phyloP scores from a whole-genome alignment of 1,140 invertebrate species.

The Diorhabda elongata region DNA sequence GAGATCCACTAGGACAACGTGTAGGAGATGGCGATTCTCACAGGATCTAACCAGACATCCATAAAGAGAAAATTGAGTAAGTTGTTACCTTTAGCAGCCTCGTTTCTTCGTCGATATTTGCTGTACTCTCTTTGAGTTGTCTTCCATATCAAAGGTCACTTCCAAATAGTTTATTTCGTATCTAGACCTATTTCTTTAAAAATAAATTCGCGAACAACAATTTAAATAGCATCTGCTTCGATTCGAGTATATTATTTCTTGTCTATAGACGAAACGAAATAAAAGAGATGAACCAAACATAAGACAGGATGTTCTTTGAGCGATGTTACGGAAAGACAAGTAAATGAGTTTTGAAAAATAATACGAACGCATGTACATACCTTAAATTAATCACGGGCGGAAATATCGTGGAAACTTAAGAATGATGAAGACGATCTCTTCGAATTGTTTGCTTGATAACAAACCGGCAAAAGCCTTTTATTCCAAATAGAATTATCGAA shows the following conservation, averaged over 20 bases:
- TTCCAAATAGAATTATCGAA: neutral
- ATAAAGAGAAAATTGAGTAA: too few species aligned
- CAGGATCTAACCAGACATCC: too few species aligned
- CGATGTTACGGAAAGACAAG: constrained; percentile 26
- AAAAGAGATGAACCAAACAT: constrained; percentile 9
- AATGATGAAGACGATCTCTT: constrained; percentile 6
- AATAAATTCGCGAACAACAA: too few species aligned
- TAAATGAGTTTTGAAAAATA: constrained; percentile 30
- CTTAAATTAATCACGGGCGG: constrained; percentile 25
- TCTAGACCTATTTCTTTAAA: too few species aligned
- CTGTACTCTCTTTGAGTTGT: too few species aligned
- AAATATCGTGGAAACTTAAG: constrained; percentile 27
- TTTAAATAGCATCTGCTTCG: too few species aligned
- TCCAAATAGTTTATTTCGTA: too few species aligned
- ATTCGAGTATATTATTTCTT: neutral
- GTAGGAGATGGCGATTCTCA: too few species aligned
- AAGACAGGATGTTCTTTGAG: constrained; percentile 29
- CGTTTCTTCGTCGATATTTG: too few species aligned
- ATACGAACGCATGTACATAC: constrained; percentile 24
- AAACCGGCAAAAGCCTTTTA: neutral
- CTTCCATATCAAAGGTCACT: too few species aligned
- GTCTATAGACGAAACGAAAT: constrained; percentile 2
- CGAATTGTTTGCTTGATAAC: neutral
- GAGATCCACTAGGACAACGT: too few species aligned
- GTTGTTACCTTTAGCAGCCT: too few species aligned